Conservation (phyloP, 2,113 vertebrate species). For the Steatornis caripensis region DNA sequence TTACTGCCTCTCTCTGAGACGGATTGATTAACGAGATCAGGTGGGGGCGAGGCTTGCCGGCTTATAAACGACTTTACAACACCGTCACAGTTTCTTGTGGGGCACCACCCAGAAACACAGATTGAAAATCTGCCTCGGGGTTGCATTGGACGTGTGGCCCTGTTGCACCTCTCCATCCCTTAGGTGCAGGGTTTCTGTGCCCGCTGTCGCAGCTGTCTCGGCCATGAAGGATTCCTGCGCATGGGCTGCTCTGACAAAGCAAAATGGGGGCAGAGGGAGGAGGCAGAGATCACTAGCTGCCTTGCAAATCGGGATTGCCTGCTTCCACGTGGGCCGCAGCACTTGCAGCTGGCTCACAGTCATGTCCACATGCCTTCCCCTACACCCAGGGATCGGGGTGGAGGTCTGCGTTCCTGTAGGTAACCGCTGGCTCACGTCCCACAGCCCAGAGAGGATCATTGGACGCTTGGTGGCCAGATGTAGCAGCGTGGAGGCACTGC, state of each 20-base stretch:
- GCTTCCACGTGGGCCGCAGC: background rate
- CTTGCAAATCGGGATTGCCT: background rate
- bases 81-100: background rate
- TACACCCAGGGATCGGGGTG: background rate
- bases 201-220: background rate
- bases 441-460: background rate
- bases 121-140: fast-evolving
- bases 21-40: background rate
- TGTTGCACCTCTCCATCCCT: background rate
- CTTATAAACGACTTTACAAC: background rate
- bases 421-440: fast-evolving
- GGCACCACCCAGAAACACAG: background rate
- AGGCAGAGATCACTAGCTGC: background rate
- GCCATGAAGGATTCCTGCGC: fast-evolving
- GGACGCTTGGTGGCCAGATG: background rate
- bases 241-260: background rate
- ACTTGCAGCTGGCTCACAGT: fast-evolving
- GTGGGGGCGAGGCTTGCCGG: background rate
- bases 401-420: background rate
- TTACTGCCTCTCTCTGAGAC: background rate
- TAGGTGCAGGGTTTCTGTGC: background rate
- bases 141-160: background rate
- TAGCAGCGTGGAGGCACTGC: background rate
- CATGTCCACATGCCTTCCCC: background rate
- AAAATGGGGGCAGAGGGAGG: background rate